Conservation (phyloP, 2,113 vertebrate genomes). For the Silurus asotus region DNA sequence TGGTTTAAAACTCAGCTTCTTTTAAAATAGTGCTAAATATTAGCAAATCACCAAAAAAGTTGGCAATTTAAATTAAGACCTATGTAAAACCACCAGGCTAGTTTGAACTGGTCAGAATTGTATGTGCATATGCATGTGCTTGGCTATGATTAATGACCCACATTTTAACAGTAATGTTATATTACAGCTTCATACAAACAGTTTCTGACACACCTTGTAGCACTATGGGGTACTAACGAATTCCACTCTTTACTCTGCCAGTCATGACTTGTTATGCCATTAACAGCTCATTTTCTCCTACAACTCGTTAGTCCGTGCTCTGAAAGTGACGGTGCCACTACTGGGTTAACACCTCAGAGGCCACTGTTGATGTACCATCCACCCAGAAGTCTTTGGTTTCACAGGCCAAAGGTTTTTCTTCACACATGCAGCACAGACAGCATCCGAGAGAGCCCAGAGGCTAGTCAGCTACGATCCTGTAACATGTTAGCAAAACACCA, state of each 20-base stretch:
- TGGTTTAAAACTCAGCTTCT: background rate
- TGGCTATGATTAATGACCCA: background rate
- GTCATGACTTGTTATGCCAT: slow-evolving; percentile 44
- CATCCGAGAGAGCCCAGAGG: slow-evolving; percentile 44
- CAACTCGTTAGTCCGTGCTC: slow-evolving; percentile 13
- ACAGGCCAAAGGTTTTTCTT: slow-evolving; percentile 20
- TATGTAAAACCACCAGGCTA: background rate
- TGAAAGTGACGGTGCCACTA: slow-evolving; percentile 20
- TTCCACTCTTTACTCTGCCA: slow-evolving; percentile 30
- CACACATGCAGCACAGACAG: slow-evolving; percentile 44
- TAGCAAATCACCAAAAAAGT: background rate
- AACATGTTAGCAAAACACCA: slow-evolving; percentile 68
- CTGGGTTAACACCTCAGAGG: slow-evolving; percentile 44
- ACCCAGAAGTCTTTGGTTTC: slow-evolving; percentile 65
- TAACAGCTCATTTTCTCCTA: slow-evolving; percentile 43
- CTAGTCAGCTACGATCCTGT: slow-evolving; percentile 63
- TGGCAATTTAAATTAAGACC: background rate
- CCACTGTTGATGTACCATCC: slow-evolving; percentile 46
- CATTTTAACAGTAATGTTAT: slow-evolving; percentile 25
- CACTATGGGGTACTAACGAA: slow-evolving; percentile 7
- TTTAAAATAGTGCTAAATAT: background rate
- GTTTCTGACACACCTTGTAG: slow-evolving; percentile 19
- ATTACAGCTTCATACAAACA: slow-evolving; percentile 17
- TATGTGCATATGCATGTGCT: background rate
- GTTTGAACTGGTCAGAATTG: background rate